Base-by-base conservation (phyloP, 2,888 invertebrate genomes). In the Empis stercorea region DNA sequence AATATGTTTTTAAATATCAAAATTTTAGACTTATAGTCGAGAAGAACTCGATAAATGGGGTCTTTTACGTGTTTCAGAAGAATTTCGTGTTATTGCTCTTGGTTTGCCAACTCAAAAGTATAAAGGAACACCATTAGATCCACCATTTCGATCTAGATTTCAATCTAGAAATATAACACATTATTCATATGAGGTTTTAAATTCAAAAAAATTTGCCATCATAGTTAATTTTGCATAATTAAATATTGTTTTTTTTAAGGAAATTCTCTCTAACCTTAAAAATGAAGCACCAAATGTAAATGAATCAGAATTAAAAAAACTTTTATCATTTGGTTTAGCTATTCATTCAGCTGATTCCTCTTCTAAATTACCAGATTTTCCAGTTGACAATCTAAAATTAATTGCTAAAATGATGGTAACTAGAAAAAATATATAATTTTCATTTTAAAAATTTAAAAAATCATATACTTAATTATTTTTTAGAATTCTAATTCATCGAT, bases 51-150 rank as follows among this genome's bases (percentile, higher is more conserved):
- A 86, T 51, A 74, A 73, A 54, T 91, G 92, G 87, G 86, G 89
- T 39, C 70, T 97, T n/a, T 83, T 94, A 5, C 76, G 94, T 53
- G 96, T 96, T 0, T 84, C 87, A 57, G 91, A 94, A 64, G 80
- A 89, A 59, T 97, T 97, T 70, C 77, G 94, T 41, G 91, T 94
- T 10, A 84, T 95, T 46, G 94, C 93, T 0, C 71, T 95, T n/a
- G 94, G 94, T 1, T 63, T 94, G 50, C 93, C 94, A 0, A 84
- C 91, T 13, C 89, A 92, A 41, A 74, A 82, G 45, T 94, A 91
- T 67, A 77, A 79, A 44, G 97, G 96, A 5, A 92, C 95, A 66
- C 91, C 95, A 0, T 72, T 97, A 32, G 97, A 97, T 73, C 96
- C 96, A 17, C 97, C 97, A 0, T 72, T 96, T 30, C 74, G 96